These are phyloP conservation scores for Emydoidea blandingii DNA, from an alignment of 2,797 vertebrate genomes.

Conservation along the genomic window DNA sequence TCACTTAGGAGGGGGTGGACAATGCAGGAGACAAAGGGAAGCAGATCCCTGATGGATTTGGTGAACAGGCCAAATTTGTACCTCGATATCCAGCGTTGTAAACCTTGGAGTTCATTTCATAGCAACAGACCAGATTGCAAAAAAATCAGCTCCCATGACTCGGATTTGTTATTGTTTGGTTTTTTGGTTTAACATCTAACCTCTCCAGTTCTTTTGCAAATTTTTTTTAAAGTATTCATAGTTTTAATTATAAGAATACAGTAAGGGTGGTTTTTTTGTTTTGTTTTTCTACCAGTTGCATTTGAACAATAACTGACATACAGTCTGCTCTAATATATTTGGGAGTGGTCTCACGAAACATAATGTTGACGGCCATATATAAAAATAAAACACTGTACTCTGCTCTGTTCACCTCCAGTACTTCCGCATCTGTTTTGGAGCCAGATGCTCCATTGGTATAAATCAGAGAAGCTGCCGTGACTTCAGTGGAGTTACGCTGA, in stretches of 20 bases:
- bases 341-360: not conserved
- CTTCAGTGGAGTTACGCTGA: not conserved
- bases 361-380: fast-evolving
- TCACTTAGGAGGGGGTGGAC: not conserved
- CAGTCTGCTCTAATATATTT: fast-evolving
- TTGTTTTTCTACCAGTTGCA: not conserved
- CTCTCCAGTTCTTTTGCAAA: not conserved
- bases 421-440: not conserved
- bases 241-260: not conserved
- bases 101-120: fast-evolving
- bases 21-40: not conserved
- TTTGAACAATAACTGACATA: not conserved
- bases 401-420: not conserved
- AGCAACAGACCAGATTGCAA: fast-evolving
- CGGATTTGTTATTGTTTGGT: fast-evolving
- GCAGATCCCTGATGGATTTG: not conserved
- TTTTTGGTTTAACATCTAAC: fast-evolving
- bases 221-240: not conserved
- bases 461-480: not conserved
- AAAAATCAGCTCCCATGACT: fast-evolving
- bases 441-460: not conserved
- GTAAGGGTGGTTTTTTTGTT: not conserved
- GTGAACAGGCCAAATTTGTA: not conserved
- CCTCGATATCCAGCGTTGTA: not conserved
- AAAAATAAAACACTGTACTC: not conserved